These are phyloP conservation scores for Phrynocephalus guinanensis DNA, from an alignment of 2,797 vertebrate genomes.

Conservation along the genomic window DNA sequence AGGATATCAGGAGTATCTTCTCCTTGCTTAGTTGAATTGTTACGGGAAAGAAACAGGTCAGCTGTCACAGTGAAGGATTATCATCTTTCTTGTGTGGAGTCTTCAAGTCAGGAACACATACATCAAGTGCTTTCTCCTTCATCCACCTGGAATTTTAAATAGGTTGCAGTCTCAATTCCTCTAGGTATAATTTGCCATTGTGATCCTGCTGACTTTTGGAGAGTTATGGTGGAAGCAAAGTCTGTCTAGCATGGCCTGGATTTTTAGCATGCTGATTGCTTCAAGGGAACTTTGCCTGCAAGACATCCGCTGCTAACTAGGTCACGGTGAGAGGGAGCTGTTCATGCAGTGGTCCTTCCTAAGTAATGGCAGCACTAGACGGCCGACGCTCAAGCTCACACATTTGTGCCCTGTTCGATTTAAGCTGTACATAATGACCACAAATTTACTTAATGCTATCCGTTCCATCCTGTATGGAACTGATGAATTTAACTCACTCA, in stretches of 20 bases:
- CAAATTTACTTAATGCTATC: neutral
- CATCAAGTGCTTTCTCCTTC: constrained; percentile 13
- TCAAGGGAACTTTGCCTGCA: neutral
- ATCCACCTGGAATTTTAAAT: constrained; percentile 22
- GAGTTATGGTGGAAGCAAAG: neutral
- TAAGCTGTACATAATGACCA: neutral
- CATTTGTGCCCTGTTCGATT: neutral
- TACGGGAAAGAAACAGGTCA: constrained; percentile 29
- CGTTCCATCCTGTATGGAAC: neutral
- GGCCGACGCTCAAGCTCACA: neutral
- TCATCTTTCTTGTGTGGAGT: neutral
- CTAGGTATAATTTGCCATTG: constrained; percentile 2
- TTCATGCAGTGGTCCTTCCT: neutral
- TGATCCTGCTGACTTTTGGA: neutral
- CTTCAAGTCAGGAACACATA: constrained; percentile 7
- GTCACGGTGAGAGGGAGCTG: neutral
- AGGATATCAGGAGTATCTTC: neutral
- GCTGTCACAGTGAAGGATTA: constrained; percentile 25
- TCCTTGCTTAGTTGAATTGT: neutral
- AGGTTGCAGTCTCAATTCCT: constrained; percentile 18
- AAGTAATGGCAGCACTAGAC: neutral
- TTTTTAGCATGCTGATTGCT: constrained; percentile 28
- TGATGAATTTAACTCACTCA: neutral
- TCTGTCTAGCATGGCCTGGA: neutral
- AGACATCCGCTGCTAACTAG: neutral